These are phyloP conservation scores for Charaxes varanes DNA, from an alignment of 1,140 invertebrate species.

Conservation along the genomic window DNA sequence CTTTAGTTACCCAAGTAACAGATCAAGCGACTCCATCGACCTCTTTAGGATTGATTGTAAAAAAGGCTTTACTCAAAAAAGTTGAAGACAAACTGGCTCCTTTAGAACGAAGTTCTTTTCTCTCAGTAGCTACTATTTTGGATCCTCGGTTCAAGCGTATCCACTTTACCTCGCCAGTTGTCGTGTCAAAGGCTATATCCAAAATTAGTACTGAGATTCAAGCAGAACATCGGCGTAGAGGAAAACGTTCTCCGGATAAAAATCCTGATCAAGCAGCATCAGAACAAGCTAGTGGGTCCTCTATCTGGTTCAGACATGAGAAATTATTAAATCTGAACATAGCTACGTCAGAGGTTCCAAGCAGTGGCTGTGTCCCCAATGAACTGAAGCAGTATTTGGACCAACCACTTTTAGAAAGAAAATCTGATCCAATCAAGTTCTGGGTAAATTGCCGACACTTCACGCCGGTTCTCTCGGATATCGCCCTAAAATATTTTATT, in stretches of 20 bases:
- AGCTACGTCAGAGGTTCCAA: conserved; percentile 21
- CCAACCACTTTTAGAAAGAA: conserved; percentile 16
- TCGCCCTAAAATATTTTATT: conserved; percentile 19
- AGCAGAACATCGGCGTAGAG: conserved; percentile 18
- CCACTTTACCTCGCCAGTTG: conserved; percentile 30
- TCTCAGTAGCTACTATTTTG: conserved; percentile 40
- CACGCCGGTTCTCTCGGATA: conserved; percentile 17
- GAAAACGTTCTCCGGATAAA: conserved; percentile 20
- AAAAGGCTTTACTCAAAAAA: conserved; percentile 14
- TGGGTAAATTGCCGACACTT: conserved; percentile 16
- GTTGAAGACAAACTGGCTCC: conserved; percentile 22
- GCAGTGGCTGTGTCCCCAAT: conserved; percentile 13
- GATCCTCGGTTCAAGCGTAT: conserved; percentile 50
- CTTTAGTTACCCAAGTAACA: conserved; percentile 14
- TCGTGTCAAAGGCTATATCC: conserved; percentile 26
- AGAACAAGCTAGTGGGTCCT: conserved; percentile 16
- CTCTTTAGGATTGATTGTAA: conserved; percentile 12
- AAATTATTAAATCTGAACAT: conserved; percentile 20
- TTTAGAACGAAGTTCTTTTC: conserved; percentile 28
- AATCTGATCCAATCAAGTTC: conserved; percentile 14
- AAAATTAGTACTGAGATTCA: conserved; percentile 18
- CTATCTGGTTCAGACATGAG: conserved; percentile 19
- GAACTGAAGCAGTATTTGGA: conserved; percentile 13
- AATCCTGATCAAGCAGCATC: conserved; percentile 17
- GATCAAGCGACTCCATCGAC: conserved; percentile 18